Conservation (phyloP, 2,888 invertebrate species). For the Rotaria sp. region DNA sequence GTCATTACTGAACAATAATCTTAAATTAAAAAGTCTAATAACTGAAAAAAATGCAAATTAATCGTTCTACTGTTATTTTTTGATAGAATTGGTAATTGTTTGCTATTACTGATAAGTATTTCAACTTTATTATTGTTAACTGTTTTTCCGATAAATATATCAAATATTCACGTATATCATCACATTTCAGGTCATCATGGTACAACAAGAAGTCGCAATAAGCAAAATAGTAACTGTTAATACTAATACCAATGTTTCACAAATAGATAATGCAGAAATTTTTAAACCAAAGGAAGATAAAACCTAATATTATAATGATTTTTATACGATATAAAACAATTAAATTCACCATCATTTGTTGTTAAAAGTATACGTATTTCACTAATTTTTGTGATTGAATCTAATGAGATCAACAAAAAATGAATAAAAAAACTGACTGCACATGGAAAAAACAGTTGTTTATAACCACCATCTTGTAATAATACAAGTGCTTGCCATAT, state of each 20-base stretch:
- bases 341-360: not conserved
- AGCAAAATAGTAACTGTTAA: not conserved
- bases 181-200: not conserved
- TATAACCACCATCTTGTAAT: not conserved
- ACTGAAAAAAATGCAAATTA: too few relatives aligned
- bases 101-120: not conserved
- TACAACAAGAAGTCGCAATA: not conserved
- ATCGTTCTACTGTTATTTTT: not conserved
- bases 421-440: not conserved
- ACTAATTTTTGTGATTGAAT: not conserved
- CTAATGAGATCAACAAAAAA: not conserved
- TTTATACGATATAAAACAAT: not conserved
- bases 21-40: too few relatives aligned
- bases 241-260: not conserved
- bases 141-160: not conserved
- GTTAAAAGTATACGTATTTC: not conserved
- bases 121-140: not conserved
- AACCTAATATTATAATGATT: not conserved
- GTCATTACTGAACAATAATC: too few relatives aligned
- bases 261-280: not conserved
- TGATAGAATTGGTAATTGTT: not conserved
- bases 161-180: not conserved
- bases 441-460: not conserved
- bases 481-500: not conserved
- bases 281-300: conserved; percentile 1